Evolutionary conservation across 2,113 vertebrate genomes (phyloP).

Genomic region (Steatornis caripensis): DNA sequence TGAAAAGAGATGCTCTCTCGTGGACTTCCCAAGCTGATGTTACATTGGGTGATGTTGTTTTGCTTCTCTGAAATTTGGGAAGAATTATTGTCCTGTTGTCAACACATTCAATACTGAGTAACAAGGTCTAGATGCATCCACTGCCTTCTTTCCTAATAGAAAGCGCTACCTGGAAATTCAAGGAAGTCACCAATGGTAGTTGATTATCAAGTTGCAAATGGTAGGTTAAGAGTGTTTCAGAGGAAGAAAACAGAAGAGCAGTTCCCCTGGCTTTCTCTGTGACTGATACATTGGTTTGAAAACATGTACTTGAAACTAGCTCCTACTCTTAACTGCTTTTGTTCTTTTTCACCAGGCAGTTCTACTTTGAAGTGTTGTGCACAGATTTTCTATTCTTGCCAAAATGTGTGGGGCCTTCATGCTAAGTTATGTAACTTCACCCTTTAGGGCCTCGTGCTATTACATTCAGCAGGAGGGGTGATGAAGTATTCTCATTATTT

Average conservation of each 20-base stretch:
- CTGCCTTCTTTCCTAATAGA: neutral
- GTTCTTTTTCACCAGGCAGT: neutral
- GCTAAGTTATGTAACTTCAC: neutral
- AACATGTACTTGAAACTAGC: neutral
- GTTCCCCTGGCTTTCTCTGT: neutral
- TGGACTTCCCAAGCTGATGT: neutral
- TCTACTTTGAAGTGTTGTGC: neutral
- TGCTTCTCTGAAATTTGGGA: neutral
- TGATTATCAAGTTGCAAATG: neutral
- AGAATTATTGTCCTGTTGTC: neutral
- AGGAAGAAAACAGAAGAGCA: neutral
- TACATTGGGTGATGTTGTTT: neutral
- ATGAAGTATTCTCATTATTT: neutral
- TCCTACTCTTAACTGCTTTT: neutral
- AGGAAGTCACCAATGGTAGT: neutral
- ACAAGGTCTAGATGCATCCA: neutral
- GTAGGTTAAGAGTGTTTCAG: neutral
- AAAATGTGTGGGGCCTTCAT: neutral
- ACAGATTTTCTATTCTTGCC: neutral
- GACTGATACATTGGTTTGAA: neutral
- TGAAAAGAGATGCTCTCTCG: neutral
- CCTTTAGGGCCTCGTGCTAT: neutral
- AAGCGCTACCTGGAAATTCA: neutral
- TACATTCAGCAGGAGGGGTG: neutral
- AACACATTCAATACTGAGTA: neutral